phyloP scores from a whole-genome alignment of 1,140 invertebrate genomes.

The Ips typographus region DNA sequence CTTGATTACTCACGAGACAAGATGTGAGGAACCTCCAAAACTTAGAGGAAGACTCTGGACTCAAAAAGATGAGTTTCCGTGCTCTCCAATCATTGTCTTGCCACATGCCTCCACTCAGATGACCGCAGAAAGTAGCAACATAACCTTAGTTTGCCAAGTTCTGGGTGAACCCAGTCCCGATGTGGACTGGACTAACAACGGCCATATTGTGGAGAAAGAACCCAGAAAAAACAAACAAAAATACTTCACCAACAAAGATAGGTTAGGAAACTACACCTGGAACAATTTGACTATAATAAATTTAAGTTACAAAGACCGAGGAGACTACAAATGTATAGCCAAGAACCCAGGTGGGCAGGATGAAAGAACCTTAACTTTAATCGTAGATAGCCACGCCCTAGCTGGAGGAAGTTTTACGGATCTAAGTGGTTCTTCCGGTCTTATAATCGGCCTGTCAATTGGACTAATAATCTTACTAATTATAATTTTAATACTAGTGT shows the following conservation, averaged over 20 bases:
- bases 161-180: constrained; percentile 74
- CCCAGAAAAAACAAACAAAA: constrained; percentile 59
- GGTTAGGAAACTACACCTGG: constrained; percentile 60
- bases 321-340: constrained; percentile 85
- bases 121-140: constrained; percentile 66
- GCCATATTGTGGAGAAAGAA: constrained; percentile 61
- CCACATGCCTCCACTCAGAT: constrained; percentile 55
- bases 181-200: constrained; percentile 73
- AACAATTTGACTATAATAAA: constrained; percentile 76
- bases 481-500: constrained; percentile 63
- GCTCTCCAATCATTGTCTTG: constrained; percentile 70
- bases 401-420: constrained; percentile 49
- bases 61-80: constrained; percentile 78
- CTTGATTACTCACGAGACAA: constrained; percentile 70
- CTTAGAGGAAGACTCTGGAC: constrained; percentile 71
- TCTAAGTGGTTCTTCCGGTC: constrained; percentile 46
- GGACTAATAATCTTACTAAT: constrained; percentile 61
- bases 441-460: constrained; percentile 55
- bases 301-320: constrained; percentile 72
- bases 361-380: constrained; percentile 70
- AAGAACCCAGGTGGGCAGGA: constrained; percentile 82
- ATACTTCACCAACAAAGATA: constrained; percentile 55
- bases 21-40: constrained; percentile 67
- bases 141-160: constrained; percentile 76
- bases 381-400: constrained; percentile 52